A percentile compares a stretch with the other conserved stretches of the same genome.
These are phyloP conservation scores for Siniperca undulata DNA, from an alignment of 2,797 vertebrate species.

Conservation along the genomic window DNA sequence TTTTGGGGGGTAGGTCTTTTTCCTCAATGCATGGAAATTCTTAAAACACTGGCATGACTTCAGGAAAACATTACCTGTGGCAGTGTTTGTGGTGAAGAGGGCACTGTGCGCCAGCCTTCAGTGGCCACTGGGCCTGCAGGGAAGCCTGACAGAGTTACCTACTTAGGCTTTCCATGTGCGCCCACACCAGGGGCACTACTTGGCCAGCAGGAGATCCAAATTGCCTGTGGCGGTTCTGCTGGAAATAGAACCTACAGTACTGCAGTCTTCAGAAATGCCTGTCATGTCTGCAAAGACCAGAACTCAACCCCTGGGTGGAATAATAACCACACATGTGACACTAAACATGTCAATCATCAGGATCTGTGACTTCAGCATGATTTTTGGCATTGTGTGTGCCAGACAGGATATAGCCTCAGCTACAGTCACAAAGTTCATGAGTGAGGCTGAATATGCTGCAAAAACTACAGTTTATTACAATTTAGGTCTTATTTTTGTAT, in stretches of 20 bases:
- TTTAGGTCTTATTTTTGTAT: not conserved
- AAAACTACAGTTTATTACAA: slow-evolving; percentile 16
- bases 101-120: slow-evolving; percentile 78
- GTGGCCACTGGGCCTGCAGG: slow-evolving; percentile 70
- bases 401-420: slow-evolving; percentile 21
- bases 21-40: slow-evolving; percentile 83
- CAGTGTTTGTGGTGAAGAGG: slow-evolving; percentile 80
- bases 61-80: slow-evolving; percentile 88
- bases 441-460: slow-evolving; percentile 1
- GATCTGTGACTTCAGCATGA: slow-evolving; percentile 39
- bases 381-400: slow-evolving; percentile 32
- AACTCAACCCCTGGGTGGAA: slow-evolving; percentile 59
- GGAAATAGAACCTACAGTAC: slow-evolving; percentile 76
- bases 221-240: slow-evolving; percentile 75
- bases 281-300: slow-evolving; percentile 72
- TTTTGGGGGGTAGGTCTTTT: slow-evolving; percentile 78
- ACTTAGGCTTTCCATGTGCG: slow-evolving; percentile 71
- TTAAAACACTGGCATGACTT: slow-evolving; percentile 80
- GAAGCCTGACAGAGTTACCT: slow-evolving; percentile 80
- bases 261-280: slow-evolving; percentile 65
- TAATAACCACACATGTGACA: slow-evolving; percentile 69
- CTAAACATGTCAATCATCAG: slow-evolving; percentile 71
- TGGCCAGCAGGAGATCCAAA: slow-evolving; percentile 74
- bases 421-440: slow-evolving; percentile 22
- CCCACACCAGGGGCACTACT: slow-evolving; percentile 62